Percentiles rank a stretch among this genome's conserved stretches.
Conservation (phyloP, 1,140 invertebrate genomes). For the Acyrthosiphon pisum region DNA sequence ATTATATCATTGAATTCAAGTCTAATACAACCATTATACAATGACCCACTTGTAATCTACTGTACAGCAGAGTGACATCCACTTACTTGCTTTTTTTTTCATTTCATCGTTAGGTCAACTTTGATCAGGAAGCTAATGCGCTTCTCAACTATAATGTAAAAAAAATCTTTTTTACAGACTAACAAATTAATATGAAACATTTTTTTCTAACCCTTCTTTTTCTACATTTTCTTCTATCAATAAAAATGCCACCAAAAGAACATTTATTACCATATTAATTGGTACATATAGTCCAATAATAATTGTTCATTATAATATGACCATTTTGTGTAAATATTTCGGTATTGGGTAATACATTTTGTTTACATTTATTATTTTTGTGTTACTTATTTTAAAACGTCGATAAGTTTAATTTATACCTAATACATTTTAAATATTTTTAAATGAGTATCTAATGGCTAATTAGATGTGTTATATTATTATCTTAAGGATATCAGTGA, state of each 20-base stretch:
- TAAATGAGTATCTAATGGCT: not conserved
- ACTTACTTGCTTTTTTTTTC: too few species aligned
- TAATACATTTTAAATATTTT: not conserved
- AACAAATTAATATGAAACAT: not conserved
- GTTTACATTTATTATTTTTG: not conserved
- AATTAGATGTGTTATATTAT: not conserved
- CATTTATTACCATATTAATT: not conserved
- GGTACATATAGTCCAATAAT: not conserved
- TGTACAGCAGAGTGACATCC: too few species aligned
- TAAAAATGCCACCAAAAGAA: not conserved
- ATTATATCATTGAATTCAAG: too few species aligned
- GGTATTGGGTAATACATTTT: not conserved
- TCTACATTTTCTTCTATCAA: not conserved
- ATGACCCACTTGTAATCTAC: too few species aligned
- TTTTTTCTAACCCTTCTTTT: not conserved
- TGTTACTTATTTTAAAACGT: not conserved
- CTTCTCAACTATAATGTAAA: not conserved
- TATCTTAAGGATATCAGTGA: not conserved
- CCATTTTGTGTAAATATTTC: not conserved
- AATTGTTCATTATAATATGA: not conserved
- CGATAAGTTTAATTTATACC: not conserved
- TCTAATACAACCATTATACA: too few species aligned
- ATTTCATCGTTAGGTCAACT: not conserved
- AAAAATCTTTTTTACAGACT: not conserved
- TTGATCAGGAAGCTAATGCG: not conserved